Conservation (phyloP, 2,797 vertebrate genomes). For the Sebastes nivosus region DNA sequence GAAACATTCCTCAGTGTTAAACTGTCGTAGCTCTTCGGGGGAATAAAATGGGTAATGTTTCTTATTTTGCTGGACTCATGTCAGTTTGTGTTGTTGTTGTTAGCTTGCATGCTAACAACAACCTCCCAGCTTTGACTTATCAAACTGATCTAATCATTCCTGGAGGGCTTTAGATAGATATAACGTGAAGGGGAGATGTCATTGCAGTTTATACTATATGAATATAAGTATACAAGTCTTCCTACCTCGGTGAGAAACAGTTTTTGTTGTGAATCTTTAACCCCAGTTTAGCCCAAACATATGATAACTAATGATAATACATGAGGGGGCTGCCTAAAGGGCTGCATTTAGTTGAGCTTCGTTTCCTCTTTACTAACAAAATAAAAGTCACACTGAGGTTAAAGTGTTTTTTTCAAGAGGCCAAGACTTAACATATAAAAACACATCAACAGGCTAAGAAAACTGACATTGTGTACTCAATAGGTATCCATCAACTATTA, state of each 20-base stretch:
- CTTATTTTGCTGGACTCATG: background rate
- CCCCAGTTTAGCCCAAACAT: background rate
- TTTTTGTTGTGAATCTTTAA: background rate
- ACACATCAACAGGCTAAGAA: background rate
- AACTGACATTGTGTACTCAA: background rate
- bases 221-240: background rate
- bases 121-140: background rate
- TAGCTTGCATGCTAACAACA: conserved; percentile 28
- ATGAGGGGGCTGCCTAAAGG: background rate
- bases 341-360: background rate
- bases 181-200: background rate
- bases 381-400: no score
- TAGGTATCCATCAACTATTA: background rate
- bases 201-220: background rate
- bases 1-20: background rate
- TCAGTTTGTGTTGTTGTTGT: conserved; percentile 3
- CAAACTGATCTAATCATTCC: background rate
- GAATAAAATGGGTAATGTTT: conserved; percentile 50
- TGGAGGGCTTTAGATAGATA: rapidly evolving
- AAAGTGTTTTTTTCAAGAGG: no score
- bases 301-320: background rate
- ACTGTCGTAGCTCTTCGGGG: background rate
- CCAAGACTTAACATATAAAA: no score
- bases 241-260: background rate
- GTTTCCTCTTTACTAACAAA: background rate